phyloP scores from a whole-genome alignment of 2,113 vertebrate genomes.

The Hydropotes inermis region DNA sequence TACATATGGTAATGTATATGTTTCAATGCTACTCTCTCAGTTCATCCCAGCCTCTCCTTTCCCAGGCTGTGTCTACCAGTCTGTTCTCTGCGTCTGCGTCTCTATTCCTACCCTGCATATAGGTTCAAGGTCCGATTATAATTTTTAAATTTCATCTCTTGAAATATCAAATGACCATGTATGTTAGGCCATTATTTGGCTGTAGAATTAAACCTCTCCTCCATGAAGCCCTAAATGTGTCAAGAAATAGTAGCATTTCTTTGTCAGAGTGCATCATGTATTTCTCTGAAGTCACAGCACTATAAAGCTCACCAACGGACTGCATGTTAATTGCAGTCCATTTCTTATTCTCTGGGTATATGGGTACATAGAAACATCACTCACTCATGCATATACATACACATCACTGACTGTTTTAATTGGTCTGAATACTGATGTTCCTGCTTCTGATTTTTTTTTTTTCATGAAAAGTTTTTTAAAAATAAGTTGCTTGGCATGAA shows the following conservation, averaged over 20 bases:
- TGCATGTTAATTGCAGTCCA: background rate
- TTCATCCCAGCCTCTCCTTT: background rate
- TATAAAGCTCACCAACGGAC: background rate
- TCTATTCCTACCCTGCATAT: background rate
- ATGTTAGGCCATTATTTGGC: background rate
- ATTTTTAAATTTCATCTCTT: constrained; percentile 21
- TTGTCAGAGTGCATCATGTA: background rate
- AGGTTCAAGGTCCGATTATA: background rate
- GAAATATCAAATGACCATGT: background rate
- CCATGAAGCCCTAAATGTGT: background rate
- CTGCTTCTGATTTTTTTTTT: background rate
- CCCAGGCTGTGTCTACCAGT: background rate
- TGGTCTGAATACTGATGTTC: background rate
- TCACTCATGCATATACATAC: background rate
- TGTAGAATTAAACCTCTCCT: background rate
- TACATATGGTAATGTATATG: background rate
- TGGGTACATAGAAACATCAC: background rate
- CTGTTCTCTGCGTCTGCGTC: background rate
- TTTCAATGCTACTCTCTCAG: background rate
- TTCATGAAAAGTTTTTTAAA: background rate
- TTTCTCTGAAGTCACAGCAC: background rate
- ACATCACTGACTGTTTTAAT: background rate
- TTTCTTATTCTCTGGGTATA: background rate
- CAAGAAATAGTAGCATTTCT: background rate
- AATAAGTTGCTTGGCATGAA: background rate